Evolutionary conservation across 1,140 invertebrate genomes (phyloP), one percentile per base, ranked within the genome.

Genomic region (Helicoverpa zea): DNA sequence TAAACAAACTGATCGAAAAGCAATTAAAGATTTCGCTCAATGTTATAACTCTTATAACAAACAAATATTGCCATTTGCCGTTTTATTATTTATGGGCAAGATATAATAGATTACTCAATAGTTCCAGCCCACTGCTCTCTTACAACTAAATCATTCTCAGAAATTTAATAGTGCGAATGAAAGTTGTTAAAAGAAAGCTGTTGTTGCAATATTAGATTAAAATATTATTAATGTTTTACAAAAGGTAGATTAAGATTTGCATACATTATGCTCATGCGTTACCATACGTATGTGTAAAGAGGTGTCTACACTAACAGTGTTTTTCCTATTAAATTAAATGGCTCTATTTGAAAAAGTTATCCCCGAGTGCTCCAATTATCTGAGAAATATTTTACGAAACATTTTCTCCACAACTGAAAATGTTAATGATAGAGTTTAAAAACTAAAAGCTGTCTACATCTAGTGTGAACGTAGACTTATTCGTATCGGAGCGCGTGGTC

Each of bases 171-270:
- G 73, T 64, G 54, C 49, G 56, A 63, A 81, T 75, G 80, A 81
- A 77, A 81, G 80, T 81, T 81, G 72, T 14, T 72, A 77, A 72
- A 81, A 81, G 80, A 81, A 81, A 81, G 80, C 80, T 70, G 80
- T 76, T 81, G 61, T 77, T 81, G 59, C 70, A 63, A 81, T 81
- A 66, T 81, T 74, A 59, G 74, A 81, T 81, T 77, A 81, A 70
- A 70, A 76, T 81, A 72, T 81, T 81, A 81, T 81, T 63, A 54
- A 76, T 76, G 79, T 81, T 63, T 77, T 77, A 77, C 35, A 81
- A 81, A 77, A 76, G 80, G 68, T 51, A 66, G 73, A 77, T 77
- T 76, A 81, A 54, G 61, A 77, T 81, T 81, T 77, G 80, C 80
- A 81, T 81, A 81, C 61, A 79, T 79, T 79, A 79, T 58, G 30